phyloP scores from a whole-genome alignment of 2,113 vertebrate species.

The Hyla sarda region DNA sequence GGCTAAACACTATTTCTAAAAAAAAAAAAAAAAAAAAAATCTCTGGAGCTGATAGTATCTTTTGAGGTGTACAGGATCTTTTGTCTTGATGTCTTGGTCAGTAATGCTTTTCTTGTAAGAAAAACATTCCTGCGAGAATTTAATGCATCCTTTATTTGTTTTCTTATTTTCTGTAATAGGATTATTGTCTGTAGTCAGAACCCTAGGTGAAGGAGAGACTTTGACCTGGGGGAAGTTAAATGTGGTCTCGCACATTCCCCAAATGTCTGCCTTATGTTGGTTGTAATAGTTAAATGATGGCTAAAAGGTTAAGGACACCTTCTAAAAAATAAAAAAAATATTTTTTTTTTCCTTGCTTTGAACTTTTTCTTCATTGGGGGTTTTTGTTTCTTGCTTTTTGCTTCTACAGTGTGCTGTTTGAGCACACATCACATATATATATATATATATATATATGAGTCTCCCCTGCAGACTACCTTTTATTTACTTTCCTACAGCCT shows the following conservation, averaged over 20 bases:
- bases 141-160: constrained; percentile 38
- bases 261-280: no score
- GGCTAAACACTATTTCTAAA: not conserved
- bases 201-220: constrained; percentile 5
- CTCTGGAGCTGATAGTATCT: not conserved
- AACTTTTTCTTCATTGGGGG: no score
- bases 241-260: not conserved
- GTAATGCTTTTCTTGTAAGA: constrained; percentile 16
- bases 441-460: no score
- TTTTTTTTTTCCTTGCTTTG: no score
- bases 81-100: constrained; percentile 1
- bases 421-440: not conserved
- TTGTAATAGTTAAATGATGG: not conserved
- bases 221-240: constrained; percentile 5
- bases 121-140: constrained; percentile 27
- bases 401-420: no score
- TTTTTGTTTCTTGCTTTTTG: no score
- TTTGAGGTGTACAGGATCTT: not conserved
- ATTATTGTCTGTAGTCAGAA: constrained; percentile 34
- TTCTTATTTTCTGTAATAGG: constrained; percentile 32
- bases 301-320: no score
- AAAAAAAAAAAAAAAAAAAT: constrained; percentile 10
- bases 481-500: no score
- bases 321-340: no score
- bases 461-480: no score